A percentile compares a stretch with the other conserved stretches of the same genome.
phyloP scores from a whole-genome alignment of 2,113 vertebrate species.

The Pseudorectes ferrugineus region DNA sequence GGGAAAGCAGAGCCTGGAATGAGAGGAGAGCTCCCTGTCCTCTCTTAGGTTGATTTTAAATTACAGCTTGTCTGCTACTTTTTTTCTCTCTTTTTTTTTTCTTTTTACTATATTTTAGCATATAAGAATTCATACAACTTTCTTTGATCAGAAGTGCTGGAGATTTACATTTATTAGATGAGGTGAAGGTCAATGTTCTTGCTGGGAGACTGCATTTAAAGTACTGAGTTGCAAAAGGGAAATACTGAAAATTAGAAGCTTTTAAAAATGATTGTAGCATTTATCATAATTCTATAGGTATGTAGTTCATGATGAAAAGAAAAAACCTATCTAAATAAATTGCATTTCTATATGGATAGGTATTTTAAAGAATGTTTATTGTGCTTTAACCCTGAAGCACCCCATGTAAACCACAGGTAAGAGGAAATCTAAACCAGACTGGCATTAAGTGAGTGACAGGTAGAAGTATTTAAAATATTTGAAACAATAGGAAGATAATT shows the following conservation, averaged over 20 bases:
- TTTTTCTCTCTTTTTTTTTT: neutral
- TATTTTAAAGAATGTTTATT: neutral
- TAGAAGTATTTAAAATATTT: neutral
- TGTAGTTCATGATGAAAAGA: neutral
- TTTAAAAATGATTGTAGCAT: neutral
- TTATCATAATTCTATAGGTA: neutral
- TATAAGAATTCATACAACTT: neutral
- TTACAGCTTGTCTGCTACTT: neutral
- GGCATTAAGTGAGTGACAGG: neutral
- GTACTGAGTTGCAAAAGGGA: neutral
- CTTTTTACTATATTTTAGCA: neutral
- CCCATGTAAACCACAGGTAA: neutral
- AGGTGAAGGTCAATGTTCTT: neutral
- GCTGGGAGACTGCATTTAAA: neutral
- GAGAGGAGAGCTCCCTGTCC: neutral
- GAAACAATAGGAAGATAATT: neutral
- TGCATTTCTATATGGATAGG: neutral
- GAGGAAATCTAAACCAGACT: neutral
- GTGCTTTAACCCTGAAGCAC: neutral
- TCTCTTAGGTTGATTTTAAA: neutral
- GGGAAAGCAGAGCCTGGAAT: neutral
- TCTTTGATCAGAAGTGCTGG: neutral
- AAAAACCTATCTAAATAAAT: neutral
- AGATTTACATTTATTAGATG: neutral
- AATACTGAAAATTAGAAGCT: neutral